phyloP scores from a whole-genome alignment of 2,888 invertebrate species.

The Cyclophora albipunctata region DNA sequence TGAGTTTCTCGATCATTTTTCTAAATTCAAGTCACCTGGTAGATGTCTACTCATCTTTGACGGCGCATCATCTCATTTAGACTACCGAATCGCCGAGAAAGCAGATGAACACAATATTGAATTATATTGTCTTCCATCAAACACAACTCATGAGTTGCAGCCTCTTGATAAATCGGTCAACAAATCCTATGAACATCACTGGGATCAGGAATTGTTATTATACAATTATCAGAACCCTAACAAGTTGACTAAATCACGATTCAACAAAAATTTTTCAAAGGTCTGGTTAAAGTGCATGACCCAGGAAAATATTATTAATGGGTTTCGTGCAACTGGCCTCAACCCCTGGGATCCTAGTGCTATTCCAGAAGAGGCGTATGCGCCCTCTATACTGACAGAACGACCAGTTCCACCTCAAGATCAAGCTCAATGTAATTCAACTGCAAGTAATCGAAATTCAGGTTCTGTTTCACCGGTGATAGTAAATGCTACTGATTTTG shows the following conservation, averaged over 20 bases:
- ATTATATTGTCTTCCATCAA: conserved; percentile 17
- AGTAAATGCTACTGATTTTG: background rate
- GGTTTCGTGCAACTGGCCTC: conserved; percentile 2
- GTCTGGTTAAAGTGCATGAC: conserved; percentile 1
- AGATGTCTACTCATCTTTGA: conserved; percentile 11
- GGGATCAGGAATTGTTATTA: conserved; percentile 3
- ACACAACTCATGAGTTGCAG: conserved; percentile 18
- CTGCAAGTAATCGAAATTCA: no score
- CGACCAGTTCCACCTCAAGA: no score
- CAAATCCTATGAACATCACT: conserved; percentile 17
- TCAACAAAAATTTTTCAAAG: background rate
- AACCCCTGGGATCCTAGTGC: conserved; percentile 1
- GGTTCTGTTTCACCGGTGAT: background rate
- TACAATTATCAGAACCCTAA: background rate
- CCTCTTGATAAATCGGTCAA: conserved; percentile 18
- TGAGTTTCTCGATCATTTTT: conserved; percentile 1
- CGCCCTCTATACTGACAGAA: conserved; percentile 1
- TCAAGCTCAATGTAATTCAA: no score
- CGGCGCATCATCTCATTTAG: conserved; percentile 15
- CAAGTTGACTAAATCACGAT: background rate
- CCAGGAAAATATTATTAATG: background rate
- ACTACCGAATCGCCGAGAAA: conserved; percentile 14
- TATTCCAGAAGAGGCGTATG: conserved; percentile 2
- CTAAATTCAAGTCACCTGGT: conserved; percentile 12
- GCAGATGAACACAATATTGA: conserved; percentile 10